Percentiles rank a stretch among this genome's conserved stretches.
These are phyloP conservation scores for Teleogryllus oceanicus DNA, from an alignment of 2,888 invertebrate species.

Conservation along the genomic window DNA sequence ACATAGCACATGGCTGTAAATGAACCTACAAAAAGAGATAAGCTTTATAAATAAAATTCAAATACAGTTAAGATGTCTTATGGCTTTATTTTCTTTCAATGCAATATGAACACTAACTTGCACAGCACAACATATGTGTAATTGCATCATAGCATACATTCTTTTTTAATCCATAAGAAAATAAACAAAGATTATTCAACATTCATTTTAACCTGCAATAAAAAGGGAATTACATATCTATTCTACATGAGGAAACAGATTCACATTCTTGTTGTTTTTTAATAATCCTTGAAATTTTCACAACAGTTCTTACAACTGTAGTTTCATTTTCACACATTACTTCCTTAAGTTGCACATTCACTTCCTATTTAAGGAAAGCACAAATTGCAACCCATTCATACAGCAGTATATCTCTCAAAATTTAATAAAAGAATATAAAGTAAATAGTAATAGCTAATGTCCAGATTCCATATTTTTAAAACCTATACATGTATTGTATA, in stretches of 20 bases:
- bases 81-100: constrained; percentile 18
- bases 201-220: not conserved
- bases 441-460: too few species aligned
- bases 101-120: not conserved
- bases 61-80: not conserved
- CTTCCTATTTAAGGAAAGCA: too few species aligned
- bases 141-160: not conserved
- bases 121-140: not conserved
- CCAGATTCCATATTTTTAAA: too few species aligned
- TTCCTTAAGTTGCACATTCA: not conserved
- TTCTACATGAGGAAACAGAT: not conserved
- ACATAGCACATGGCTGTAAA: too few species aligned
- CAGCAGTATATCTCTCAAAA: too few species aligned
- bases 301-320: not conserved
- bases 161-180: not conserved
- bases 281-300: not conserved
- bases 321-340: not conserved
- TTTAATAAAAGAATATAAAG: too few species aligned
- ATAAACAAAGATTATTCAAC: constrained; percentile 1
- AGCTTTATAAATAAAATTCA: too few species aligned
- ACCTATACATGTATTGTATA: too few species aligned
- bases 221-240: not conserved
- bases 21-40: too few species aligned
- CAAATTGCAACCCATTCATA: too few species aligned
- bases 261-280: not conserved